Evolutionary conservation across 1,140 invertebrate genomes (phyloP).

Genomic region (Saccostrea cuccullata): DNA sequence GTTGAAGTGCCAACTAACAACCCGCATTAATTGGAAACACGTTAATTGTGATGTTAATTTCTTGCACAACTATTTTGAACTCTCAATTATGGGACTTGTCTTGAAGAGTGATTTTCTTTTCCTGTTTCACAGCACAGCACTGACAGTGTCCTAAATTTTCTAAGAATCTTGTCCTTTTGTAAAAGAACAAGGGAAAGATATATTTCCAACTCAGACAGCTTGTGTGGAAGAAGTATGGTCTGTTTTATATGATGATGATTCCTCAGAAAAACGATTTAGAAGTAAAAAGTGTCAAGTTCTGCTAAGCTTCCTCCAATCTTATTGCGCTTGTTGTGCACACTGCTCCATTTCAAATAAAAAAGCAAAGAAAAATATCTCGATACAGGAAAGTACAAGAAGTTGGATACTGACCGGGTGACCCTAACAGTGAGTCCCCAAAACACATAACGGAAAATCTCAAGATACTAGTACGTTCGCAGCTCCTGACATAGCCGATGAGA

Average conservation of each 20-base stretch:
- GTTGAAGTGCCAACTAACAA: background rate
- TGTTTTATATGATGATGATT: background rate
- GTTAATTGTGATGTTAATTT: too few relatives aligned
- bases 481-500: too few relatives aligned
- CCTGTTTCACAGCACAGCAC: too few relatives aligned
- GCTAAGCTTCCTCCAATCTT: background rate
- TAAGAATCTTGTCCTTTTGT: background rate
- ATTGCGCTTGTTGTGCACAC: background rate
- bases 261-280: conserved; percentile 8
- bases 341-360: conserved; percentile 1
- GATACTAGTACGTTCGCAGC: too few relatives aligned
- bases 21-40: conserved; percentile 15
- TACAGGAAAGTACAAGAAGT: background rate
- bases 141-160: too few relatives aligned
- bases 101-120: too few relatives aligned
- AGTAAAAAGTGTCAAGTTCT: conserved; percentile 29
- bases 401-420: conserved; percentile 17
- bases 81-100: too few relatives aligned
- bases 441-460: too few relatives aligned
- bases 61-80: too few relatives aligned
- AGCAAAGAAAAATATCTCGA: conserved; percentile 12
- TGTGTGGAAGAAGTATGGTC: conserved; percentile 14
- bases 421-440: too few relatives aligned
- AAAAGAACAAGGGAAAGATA: conserved; percentile 11
- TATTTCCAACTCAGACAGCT: conserved; percentile 8